Conservation (phyloP, 1,140 invertebrate genomes). For the Tetramorium simillimum region DNA sequence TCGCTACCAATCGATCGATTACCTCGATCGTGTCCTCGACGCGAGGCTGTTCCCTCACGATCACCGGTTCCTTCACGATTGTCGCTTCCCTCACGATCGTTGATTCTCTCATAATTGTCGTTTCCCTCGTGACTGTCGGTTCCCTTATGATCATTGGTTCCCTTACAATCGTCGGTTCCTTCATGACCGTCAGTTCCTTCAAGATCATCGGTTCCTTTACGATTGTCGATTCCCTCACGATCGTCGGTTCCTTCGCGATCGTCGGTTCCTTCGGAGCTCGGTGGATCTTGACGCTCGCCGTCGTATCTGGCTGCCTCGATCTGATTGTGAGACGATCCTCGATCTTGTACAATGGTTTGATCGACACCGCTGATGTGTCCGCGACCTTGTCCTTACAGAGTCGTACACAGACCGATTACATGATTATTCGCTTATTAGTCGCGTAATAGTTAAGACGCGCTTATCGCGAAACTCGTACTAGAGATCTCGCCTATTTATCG, state of each 20-base stretch:
- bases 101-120: not conserved
- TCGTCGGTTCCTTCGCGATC: slow-evolving; percentile 10
- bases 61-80: not conserved
- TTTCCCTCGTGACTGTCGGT: not conserved
- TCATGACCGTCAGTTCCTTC: slow-evolving; percentile 6
- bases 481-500: slow-evolving; percentile 1
- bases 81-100: too few species aligned
- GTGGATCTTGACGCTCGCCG: not conserved
- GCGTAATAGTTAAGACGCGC: not conserved
- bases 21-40: slow-evolving; percentile 48
- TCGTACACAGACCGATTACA: slow-evolving; percentile 49
- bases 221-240: not conserved
- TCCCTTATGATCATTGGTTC: not conserved
- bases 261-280: slow-evolving; percentile 12
- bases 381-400: slow-evolving; percentile 44
- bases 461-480: not conserved
- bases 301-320: slow-evolving; percentile 25
- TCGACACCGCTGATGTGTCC: slow-evolving; percentile 12
- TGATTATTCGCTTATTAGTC: not conserved
- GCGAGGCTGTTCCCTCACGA: slow-evolving; percentile 5
- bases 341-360: slow-evolving; percentile 24
- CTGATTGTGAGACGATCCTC: slow-evolving; percentile 34
- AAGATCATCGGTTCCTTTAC: not conserved
- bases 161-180: not conserved
- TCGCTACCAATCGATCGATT: slow-evolving; percentile 17